Conservation (phyloP, 2,888 invertebrate genomes). For the Caenorhabditis sp. region DNA sequence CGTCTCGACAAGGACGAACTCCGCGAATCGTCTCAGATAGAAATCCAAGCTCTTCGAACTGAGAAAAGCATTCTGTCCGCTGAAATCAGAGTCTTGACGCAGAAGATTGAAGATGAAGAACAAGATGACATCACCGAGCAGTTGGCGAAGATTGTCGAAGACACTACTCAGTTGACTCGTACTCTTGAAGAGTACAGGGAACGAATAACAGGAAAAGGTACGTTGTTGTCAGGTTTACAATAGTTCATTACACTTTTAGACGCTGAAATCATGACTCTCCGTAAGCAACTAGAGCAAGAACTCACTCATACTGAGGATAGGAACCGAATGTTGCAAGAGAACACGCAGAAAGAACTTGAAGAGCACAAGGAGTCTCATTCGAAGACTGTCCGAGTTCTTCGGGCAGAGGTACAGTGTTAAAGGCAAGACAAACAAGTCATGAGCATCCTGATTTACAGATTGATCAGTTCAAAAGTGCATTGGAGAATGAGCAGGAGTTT, state of each 20-base stretch:
- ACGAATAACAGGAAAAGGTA: constrained; percentile 62
- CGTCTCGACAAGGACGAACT: constrained; percentile 67
- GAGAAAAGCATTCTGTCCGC: constrained; percentile 69
- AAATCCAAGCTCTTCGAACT: constrained; percentile 68
- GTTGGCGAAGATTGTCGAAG: constrained; percentile 61
- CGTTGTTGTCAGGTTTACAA: background rate
- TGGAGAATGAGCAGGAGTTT: constrained; percentile 47
- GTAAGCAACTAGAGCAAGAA: constrained; percentile 65
- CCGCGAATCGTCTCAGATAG: constrained; percentile 72
- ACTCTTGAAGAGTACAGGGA: constrained; percentile 62
- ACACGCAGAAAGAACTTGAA: constrained; percentile 57
- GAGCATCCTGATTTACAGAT: no score
- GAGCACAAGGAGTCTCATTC: constrained; percentile 62
- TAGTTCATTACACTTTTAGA: constrained; percentile 35
- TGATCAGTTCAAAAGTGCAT: constrained; percentile 55
- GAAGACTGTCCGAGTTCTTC: constrained; percentile 37
- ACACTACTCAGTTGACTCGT: constrained; percentile 59
- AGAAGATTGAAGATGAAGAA: constrained; percentile 64
- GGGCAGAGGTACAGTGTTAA: constrained; percentile 37
- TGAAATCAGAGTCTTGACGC: constrained; percentile 65
- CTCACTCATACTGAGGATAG: constrained; percentile 62
- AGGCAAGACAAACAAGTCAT: background rate
- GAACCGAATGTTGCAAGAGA: constrained; percentile 58
- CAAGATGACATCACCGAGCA: constrained; percentile 63
- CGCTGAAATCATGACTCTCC: constrained; percentile 61